phyloP scores from a whole-genome alignment of 2,113 vertebrate genomes.

The Melospiza melodia region DNA sequence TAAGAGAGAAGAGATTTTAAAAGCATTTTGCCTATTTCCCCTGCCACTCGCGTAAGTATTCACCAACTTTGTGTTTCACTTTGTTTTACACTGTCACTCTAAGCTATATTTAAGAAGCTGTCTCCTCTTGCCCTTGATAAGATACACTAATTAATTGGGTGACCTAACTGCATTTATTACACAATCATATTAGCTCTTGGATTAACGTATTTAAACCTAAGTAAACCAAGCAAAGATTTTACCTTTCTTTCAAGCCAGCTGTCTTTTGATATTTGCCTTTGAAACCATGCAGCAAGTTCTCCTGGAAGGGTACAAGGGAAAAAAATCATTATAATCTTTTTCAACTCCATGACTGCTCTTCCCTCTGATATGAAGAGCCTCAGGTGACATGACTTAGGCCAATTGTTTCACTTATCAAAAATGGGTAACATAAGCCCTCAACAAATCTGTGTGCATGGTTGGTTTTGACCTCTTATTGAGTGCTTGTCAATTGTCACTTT shows the following conservation, averaged over 20 bases:
- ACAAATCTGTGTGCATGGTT: slow-evolving; percentile 54
- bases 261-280: slow-evolving; percentile 51
- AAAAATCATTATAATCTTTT: slow-evolving; percentile 57
- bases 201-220: slow-evolving; percentile 4
- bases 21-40: background rate
- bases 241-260: slow-evolving; percentile 9
- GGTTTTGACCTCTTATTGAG: slow-evolving; percentile 69
- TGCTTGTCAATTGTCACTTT: slow-evolving; percentile 54
- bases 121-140: background rate
- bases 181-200: background rate
- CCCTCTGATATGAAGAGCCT: slow-evolving; percentile 29
- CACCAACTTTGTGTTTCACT: background rate
- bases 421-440: slow-evolving; percentile 55
- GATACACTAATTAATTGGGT: background rate
- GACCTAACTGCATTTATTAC: background rate
- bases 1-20: background rate
- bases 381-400: slow-evolving; percentile 54
- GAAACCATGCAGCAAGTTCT: slow-evolving; percentile 35
- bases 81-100: background rate
- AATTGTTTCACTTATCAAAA: slow-evolving; percentile 69
- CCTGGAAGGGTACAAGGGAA: slow-evolving; percentile 2
- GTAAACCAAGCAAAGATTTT: background rate
- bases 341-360: slow-evolving; percentile 10
- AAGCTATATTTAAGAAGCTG: background rate
- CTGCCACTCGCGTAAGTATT: background rate